Base-by-base conservation (phyloP, 1,140 invertebrate genomes). In the Tenebrio molitor region DNA sequence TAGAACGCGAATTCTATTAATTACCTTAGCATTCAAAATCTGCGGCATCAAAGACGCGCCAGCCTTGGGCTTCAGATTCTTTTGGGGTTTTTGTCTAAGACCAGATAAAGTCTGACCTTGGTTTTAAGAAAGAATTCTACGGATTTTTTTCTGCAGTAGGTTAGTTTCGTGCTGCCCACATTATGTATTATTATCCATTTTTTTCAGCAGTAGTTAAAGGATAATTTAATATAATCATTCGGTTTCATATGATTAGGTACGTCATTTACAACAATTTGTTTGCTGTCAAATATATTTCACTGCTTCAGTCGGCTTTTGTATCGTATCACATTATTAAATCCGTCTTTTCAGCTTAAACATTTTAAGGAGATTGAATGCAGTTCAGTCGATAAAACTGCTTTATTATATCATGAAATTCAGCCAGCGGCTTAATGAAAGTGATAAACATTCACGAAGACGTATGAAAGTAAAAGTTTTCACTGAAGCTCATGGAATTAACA, bases 131-230 rank as follows among this genome's bases (percentile, higher is more conserved):
- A 12, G 25, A 46, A 25, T 58, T 58, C 23, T 58, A 29, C n/a
- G 15, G 29, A 33, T 33, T 33, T 39, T 58, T 50, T 50, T 50
- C 29, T 58, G 23, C 23, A 15, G 10, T 2, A 39, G 36, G 36
- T 39, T n/a, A 39, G 36, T 39, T 39, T 39, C 2, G n/a, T 39
- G 12, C 12, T n/a, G 2, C 21, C 2, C 14, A 25, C 10, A 58
- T 58, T 58, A 58, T 58, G 10, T 58, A 15, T 58, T 58, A 58
- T 58, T 58, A 58, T 58, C 23, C 19, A 12, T 29, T 58, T 46
- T 46, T 58, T 58, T 25, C 12, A 17, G 21, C 2, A 29, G 7
- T 58, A n/a, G 21, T 58, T 29, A 29, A 58, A 58, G 29, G 3
- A 21, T 58, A 58, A 29, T 58, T 58, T 58, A 29, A 29, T 15